These are phyloP conservation scores for Sialis lutaria DNA, from an alignment of 2,888 invertebrate species.

Conservation along the genomic window DNA sequence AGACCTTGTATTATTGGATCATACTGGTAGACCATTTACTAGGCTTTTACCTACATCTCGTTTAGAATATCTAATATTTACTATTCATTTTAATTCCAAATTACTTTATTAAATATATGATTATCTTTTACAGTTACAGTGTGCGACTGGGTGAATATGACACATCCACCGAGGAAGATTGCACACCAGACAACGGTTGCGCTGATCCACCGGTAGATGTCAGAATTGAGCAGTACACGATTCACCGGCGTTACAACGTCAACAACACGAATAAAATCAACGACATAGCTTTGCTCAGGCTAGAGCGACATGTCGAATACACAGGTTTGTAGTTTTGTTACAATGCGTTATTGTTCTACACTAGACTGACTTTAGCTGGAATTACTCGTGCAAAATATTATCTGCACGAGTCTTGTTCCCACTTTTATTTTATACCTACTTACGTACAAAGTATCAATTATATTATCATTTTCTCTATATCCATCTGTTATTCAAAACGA, in stretches of 20 bases:
- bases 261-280: conserved; percentile 29
- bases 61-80: too few relatives aligned
- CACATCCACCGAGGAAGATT: conserved; percentile 24
- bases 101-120: neutral
- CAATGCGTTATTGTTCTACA: too few relatives aligned
- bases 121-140: conserved; percentile 14
- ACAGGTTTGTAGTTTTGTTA: conserved; percentile 24
- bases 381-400: neutral
- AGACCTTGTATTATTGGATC: too few relatives aligned
- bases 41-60: too few relatives aligned
- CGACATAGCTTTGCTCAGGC: conserved; percentile 55
- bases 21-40: too few relatives aligned
- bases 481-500: too few relatives aligned
- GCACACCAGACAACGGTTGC: conserved; percentile 23
- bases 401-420: neutral
- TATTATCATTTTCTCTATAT: neutral
- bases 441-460: neutral
- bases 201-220: conserved; percentile 24
- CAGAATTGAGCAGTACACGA: conserved; percentile 23
- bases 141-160: conserved; percentile 31
- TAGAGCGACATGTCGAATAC: conserved; percentile 31
- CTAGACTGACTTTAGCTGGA: too few relatives aligned
- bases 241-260: conserved; percentile 25
- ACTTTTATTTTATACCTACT: neutral
- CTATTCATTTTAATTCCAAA: too few relatives aligned